Conservation (phyloP, 2,888 invertebrate species). For the Drosophila recens region DNA sequence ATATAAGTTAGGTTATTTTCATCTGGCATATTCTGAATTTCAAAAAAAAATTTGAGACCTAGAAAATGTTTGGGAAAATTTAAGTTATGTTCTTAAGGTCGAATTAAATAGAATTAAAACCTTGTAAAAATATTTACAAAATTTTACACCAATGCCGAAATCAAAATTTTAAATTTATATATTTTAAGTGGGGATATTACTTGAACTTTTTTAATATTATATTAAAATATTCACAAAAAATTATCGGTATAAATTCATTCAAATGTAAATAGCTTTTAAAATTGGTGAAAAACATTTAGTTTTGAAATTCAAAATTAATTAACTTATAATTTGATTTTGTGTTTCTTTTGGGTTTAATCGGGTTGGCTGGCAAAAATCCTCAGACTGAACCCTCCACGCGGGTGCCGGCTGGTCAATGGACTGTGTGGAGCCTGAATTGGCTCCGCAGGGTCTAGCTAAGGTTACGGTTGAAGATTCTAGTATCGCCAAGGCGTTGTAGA, state of each 20-base stretch:
- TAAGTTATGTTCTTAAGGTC: background rate
- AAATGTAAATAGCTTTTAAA: background rate
- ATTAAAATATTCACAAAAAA: background rate
- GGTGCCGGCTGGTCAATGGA: constrained; percentile 63
- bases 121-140: too few relatives aligned
- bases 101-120: background rate
- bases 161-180: background rate
- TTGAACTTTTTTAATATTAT: background rate
- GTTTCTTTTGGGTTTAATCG: constrained; percentile 5
- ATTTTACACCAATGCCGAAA: constrained; percentile 19
- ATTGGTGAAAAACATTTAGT: constrained; percentile 13
- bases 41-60: background rate
- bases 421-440: background rate
- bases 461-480: constrained; percentile 16
- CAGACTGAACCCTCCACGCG: constrained; percentile 57
- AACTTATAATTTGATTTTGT: background rate
- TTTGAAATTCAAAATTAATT: background rate
- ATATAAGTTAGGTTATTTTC: background rate
- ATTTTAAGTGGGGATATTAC: too few relatives aligned
- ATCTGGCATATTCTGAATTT: background rate
- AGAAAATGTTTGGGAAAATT: background rate
- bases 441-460: constrained; percentile 45
- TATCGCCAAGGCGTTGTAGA: background rate
- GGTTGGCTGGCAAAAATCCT: constrained; percentile 62
- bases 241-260: background rate